phyloP scores from a whole-genome alignment of 2,113 vertebrate species.

The Hucho hucho region DNA sequence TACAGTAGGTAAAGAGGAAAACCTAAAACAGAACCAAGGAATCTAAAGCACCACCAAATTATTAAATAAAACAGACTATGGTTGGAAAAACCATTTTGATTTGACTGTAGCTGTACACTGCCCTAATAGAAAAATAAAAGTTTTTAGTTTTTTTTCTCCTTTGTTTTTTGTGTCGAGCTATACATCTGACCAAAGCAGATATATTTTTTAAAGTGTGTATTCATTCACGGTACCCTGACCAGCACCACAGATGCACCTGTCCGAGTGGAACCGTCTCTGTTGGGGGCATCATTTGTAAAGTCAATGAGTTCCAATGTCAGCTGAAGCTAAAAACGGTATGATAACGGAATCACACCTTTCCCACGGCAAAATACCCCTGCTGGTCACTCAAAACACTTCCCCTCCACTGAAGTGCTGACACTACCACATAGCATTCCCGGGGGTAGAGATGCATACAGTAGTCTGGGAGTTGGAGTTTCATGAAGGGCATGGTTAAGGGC shows the following conservation, averaged over 20 bases:
- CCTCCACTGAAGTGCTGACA: background rate
- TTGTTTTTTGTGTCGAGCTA: conserved; percentile 61
- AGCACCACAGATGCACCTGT: conserved; percentile 37
- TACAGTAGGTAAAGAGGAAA: conserved; percentile 76
- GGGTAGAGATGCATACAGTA: background rate
- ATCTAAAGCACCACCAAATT: conserved; percentile 96
- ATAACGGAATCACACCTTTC: background rate
- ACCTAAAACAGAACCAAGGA: conserved; percentile 76
- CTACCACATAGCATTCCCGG: background rate
- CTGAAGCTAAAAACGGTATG: background rate
- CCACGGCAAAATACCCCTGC: background rate
- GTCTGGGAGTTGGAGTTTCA: background rate
- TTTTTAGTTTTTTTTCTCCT: conserved; percentile 64
- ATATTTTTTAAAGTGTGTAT: conserved; percentile 32
- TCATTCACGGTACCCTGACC: conserved; percentile 42
- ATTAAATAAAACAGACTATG: conserved; percentile 84
- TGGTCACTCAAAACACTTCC: background rate
- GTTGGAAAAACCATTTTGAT: conserved; percentile 77
- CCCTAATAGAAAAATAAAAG: conserved; percentile 76
- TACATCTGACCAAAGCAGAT: conserved; percentile 55
- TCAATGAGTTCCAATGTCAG: background rate
- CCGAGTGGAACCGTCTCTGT: background rate
- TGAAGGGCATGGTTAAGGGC: too few relatives aligned
- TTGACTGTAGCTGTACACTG: conserved; percentile 77
- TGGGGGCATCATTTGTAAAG: background rate